Percentiles rank a stretch among this genome's conserved stretches.
phyloP scores from a whole-genome alignment of 2,113 vertebrate species.

The Ardeotis arabs region DNA sequence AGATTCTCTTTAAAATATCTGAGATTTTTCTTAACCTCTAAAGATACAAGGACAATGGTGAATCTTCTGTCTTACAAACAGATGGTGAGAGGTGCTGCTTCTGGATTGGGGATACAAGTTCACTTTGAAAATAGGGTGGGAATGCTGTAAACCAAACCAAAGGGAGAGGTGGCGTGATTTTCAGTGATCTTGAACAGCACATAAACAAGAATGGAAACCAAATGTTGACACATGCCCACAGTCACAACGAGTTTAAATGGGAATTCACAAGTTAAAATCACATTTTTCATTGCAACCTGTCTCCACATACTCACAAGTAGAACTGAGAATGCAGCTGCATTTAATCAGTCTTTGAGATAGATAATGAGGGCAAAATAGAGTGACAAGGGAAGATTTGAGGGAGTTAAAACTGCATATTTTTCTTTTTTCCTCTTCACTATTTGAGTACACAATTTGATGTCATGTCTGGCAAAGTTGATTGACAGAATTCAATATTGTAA shows the following conservation, averaged over 20 bases:
- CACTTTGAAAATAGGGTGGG: not conserved
- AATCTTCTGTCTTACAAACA: not conserved
- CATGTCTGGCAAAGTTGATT: not conserved
- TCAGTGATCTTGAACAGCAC: not conserved
- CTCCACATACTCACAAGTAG: not conserved
- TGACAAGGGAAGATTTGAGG: not conserved
- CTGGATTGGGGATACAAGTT: not conserved
- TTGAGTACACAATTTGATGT: not conserved
- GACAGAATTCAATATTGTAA: conserved; percentile 20
- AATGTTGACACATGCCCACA: not conserved
- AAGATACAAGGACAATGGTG: not conserved
- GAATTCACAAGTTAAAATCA: not conserved
- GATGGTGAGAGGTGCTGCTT: not conserved
- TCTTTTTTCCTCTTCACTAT: not conserved
- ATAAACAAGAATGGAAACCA: not conserved
- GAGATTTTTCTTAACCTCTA: not conserved
- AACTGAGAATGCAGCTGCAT: not conserved
- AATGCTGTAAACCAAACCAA: conserved; percentile 32
- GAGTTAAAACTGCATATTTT: not conserved
- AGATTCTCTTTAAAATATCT: not conserved
- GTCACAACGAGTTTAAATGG: not conserved
- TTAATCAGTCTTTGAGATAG: not conserved
- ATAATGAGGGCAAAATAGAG: not conserved
- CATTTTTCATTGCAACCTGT: not conserved
- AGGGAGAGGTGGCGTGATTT: not conserved